Percentiles rank a stretch among this genome's conserved stretches.
phyloP scores from a whole-genome alignment of 2,113 vertebrate species.

The Equus quagga region DNA sequence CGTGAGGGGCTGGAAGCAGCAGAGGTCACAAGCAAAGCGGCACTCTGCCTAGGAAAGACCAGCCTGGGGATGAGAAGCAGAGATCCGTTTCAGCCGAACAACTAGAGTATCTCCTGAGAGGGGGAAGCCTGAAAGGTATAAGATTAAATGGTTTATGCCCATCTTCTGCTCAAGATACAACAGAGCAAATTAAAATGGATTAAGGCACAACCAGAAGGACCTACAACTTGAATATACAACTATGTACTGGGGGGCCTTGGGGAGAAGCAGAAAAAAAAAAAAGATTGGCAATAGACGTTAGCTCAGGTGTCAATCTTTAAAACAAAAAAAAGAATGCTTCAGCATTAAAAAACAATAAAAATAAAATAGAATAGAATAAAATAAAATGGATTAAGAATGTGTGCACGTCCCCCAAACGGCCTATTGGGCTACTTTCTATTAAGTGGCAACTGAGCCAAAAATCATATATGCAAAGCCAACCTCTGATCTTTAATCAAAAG shows the following conservation, averaged over 20 bases:
- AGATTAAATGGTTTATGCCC: background rate
- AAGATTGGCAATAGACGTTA: too few species aligned
- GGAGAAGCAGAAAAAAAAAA: too few species aligned
- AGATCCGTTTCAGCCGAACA: background rate
- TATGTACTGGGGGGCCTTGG: too few species aligned
- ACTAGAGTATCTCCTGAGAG: background rate
- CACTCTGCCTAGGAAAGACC: background rate
- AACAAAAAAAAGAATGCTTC: too few species aligned
- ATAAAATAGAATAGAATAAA: background rate
- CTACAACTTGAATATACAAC: too few species aligned
- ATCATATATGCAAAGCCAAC: background rate
- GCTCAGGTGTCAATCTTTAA: too few species aligned
- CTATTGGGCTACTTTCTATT: background rate
- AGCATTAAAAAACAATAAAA: too few species aligned
- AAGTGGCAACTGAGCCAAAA: background rate
- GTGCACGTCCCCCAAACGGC: background rate
- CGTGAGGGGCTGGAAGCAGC: too few species aligned
- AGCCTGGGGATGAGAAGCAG: background rate
- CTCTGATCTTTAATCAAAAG: slow-evolving; percentile 1
- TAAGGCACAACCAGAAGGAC: background rate
- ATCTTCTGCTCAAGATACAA: background rate
- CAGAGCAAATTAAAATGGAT: background rate
- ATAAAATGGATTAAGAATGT: background rate
- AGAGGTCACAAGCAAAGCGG: background rate
- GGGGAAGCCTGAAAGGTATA: background rate